Conservation (phyloP, 2,113 vertebrate genomes). For the Proteles cristata region DNA sequence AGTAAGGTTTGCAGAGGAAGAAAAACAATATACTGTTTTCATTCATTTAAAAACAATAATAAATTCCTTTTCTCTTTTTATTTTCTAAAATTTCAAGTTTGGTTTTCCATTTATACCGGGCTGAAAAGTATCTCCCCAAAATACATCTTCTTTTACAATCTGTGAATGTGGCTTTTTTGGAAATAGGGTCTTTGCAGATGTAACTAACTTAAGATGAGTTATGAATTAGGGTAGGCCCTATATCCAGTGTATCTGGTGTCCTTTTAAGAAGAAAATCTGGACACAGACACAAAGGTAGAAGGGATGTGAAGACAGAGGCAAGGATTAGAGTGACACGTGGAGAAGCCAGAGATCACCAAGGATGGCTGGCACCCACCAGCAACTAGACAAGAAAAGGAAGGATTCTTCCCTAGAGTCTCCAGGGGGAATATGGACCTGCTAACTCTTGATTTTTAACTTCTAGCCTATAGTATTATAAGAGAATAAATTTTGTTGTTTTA, state of each 20-base stretch:
- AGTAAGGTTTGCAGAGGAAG: neutral
- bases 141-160: neutral
- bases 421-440: neutral
- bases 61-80: neutral
- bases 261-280: neutral
- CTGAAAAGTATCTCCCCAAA: neutral
- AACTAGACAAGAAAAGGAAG: neutral
- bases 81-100: neutral
- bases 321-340: neutral
- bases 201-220: neutral
- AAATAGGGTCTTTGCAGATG: neutral
- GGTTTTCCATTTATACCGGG: neutral
- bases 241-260: neutral
- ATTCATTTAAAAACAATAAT: neutral
- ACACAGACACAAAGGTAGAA: neutral
- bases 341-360: neutral
- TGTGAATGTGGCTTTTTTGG: neutral
- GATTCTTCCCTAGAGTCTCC: neutral
- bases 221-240: neutral
- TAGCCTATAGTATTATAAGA: neutral
- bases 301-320: neutral
- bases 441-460: neutral
- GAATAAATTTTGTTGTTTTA: neutral
- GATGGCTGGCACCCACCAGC: neutral
- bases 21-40: neutral